Conservation (phyloP, 2,888 invertebrate species). For the Tridacna crocea region DNA sequence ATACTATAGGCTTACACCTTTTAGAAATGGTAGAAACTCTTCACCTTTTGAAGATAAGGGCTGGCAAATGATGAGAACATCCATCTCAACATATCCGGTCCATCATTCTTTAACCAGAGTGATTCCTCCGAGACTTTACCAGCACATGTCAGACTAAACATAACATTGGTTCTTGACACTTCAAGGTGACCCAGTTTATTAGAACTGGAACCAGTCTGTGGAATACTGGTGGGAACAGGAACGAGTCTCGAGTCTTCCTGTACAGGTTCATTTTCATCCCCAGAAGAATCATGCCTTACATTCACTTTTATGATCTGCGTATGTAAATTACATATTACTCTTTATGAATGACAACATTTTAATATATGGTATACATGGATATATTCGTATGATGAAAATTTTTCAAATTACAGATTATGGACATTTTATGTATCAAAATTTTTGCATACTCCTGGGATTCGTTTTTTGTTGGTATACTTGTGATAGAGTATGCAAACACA, state of each 20-base stretch:
- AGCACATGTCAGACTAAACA: constrained; percentile 59
- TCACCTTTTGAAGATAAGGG: constrained; percentile 68
- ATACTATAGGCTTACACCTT: no score
- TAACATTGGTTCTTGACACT: constrained; percentile 53
- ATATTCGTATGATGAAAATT: no score
- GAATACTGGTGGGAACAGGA: constrained; percentile 31
- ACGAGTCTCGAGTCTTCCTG: constrained; percentile 38
- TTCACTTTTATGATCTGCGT: constrained; percentile 32
- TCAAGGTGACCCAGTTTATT: constrained; percentile 56
- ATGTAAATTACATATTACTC: neutral
- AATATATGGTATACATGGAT: no score
- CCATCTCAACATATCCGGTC: constrained; percentile 66
- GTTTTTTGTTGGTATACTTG: no score
- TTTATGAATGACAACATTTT: no score
- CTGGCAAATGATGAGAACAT: constrained; percentile 73
- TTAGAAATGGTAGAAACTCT: no score
- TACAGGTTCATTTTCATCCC: constrained; percentile 28
- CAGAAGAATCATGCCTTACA: constrained; percentile 25
- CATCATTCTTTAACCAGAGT: constrained; percentile 69
- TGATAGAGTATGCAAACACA: no score
- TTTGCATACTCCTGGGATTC: no score
- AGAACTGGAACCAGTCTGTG: constrained; percentile 38
- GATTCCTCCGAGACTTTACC: constrained; percentile 65
- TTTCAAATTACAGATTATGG: no score
- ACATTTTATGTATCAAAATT: no score